Base-by-base conservation (phyloP, 2,888 invertebrate species). In the Andrena hattorfiana region DNA sequence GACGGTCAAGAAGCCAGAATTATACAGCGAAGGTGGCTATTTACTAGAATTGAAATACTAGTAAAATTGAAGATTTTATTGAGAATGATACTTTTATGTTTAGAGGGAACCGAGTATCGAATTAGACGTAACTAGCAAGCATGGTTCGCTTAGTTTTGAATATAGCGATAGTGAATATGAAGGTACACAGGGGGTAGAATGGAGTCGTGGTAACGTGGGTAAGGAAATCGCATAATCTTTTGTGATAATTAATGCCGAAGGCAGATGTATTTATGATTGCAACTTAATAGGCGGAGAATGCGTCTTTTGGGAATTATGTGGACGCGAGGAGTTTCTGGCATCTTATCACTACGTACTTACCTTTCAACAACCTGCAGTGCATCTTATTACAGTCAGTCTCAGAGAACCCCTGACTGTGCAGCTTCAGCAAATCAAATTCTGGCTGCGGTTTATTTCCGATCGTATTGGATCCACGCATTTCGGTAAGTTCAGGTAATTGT, bases 371-470 rank as follows among this genome's bases (percentile, higher is more conserved):
- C 93, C 94, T 66, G 95, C 96, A 89, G 93, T 96, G 35, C 96
- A 96, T 91, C 94, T 96, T 42, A 95, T 97, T 80, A 95, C 97
- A 68, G 96, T 97, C 94, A 96, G 95, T 90, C 94, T 97, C 67
- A 95, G 95, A 86, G 97, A 97, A 90, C 95, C 96, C 6, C 94
- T 96, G 8, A 95, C 95, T 62, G 96, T 96, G 83, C 96, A 97
- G 93, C 93, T 96, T 42, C 95, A 96, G 84, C 96, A 96, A 92
- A 95, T 96, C 42, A 95, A 95, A 88, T 97, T 97, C 94, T 97
- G 97, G 97, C 94, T 97, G 77, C 95, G 96, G 89, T 97, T 97
- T 93, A 94, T 97, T 77, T 95, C 96, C 92, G 96, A 96, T 54
- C 94, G 97, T 74, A 95, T 96, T 80, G 95, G 96, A 48, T 94